Evolutionary conservation across 2,113 vertebrate genomes (phyloP), one percentile per base, ranked within the genome.

Genomic region (Clarias magur): DNA sequence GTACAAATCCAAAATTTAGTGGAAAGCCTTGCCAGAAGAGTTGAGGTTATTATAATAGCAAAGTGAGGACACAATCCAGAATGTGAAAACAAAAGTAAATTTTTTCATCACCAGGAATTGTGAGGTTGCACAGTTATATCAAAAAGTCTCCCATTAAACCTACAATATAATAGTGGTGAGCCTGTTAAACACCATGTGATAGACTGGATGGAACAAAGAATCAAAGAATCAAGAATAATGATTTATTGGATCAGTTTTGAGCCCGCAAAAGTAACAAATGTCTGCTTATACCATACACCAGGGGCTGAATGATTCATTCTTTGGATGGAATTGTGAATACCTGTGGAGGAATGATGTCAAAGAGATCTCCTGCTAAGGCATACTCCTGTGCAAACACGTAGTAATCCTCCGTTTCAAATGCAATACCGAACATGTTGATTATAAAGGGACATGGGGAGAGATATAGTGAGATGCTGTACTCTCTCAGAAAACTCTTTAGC

Each of bases 321-420:
- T 23, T 59, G 16, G 19, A 82, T 23, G 7, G 19, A 73, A 59
- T 48, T 23, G 16, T 23, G 23, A 30, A 25, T 89, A 96, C 96
- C 95, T 96, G 96, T n/a, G 96, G 96, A 38, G 96, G 96, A 89
- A 96, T 96, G 88, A 96, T 96, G 80, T 96, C 96, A 34, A 96
- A 96, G 59, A 96, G 95, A 88, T 96, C 96, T 4, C 96, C 96
- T 0, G 96, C 95, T 38, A 95, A 91, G 0, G 96, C 96, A 9
- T 96, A 96, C 91, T 96, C 96, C 92, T 96, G 96, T 1, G 95
- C 96, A 56, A 96, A 96, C 65, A 96, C 95, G 16, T 96, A 96
- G 91, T 95, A 95, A 7, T 96, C 96, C 21, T 96, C 96, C 0
- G 96, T 96, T 90, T 96, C 95, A 1, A 96, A 96, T 30, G 95